phyloP scores from a whole-genome alignment of 2,888 invertebrate genomes.

The Thereva unica region DNA sequence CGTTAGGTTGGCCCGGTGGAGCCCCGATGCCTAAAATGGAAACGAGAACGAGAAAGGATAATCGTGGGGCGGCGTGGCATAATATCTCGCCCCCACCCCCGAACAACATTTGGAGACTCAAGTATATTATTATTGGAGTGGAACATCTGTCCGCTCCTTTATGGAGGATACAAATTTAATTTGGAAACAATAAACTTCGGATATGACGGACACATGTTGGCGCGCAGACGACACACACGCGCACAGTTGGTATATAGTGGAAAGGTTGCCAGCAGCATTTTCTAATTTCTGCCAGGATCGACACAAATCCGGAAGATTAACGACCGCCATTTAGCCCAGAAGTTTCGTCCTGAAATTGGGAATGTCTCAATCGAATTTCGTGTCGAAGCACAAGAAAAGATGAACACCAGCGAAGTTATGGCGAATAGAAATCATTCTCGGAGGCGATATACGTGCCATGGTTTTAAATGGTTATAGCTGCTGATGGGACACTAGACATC shows the following conservation, averaged over 20 bases:
- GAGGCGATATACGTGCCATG: slow-evolving; percentile 23
- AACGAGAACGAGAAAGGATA: too few relatives aligned
- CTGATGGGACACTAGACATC: too few relatives aligned
- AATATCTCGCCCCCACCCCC: slow-evolving; percentile 1
- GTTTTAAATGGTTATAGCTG: slow-evolving; percentile 5
- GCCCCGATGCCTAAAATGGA: too few relatives aligned
- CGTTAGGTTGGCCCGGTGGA: too few relatives aligned
- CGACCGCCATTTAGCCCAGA: slow-evolving; percentile 19
- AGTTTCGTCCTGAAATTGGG: neutral
- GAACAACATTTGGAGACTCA: slow-evolving; percentile 13
- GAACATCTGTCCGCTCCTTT: slow-evolving; percentile 35
- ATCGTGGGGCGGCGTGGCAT: neutral
- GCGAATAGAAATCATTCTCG: slow-evolving; percentile 28
- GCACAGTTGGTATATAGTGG: too few relatives aligned
- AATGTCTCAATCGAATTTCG: slow-evolving; percentile 5
- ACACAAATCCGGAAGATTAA: slow-evolving; percentile 21
- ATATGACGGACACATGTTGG: slow-evolving; percentile 37
- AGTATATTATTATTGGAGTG: slow-evolving; percentile 20
- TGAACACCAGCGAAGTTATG: slow-evolving; percentile 29
- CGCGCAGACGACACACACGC: neutral
- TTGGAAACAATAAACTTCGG: slow-evolving; percentile 37
- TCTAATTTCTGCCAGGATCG: slow-evolving; percentile 7
- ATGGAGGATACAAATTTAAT: slow-evolving; percentile 36
- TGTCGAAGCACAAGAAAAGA: slow-evolving; percentile 12
- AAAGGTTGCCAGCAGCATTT: neutral